Evolutionary conservation across 2,888 invertebrate genomes (phyloP).

Genomic region (Sylvicola cinctus): DNA sequence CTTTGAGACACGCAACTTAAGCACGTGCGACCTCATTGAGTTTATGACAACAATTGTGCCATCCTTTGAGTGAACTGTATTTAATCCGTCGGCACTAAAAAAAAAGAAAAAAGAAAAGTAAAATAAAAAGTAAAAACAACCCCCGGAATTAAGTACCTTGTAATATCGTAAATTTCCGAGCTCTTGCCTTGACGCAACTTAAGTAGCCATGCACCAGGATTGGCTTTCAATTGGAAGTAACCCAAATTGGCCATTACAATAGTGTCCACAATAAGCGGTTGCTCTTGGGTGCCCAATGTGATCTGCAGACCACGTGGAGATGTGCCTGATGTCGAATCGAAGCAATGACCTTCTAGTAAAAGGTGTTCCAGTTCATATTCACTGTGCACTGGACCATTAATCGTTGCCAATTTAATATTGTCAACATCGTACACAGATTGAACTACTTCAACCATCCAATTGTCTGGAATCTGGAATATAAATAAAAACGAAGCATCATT

Average conservation of each 20-base stretch:
- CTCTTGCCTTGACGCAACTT: constrained; percentile 82
- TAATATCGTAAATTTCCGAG: constrained; percentile 84
- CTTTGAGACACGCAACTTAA: constrained; percentile 79
- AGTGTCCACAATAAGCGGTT: constrained; percentile 71
- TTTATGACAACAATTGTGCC: constrained; percentile 20
- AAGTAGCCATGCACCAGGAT: constrained; percentile 89
- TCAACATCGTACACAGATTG: constrained; percentile 89
- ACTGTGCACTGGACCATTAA: constrained; percentile 75
- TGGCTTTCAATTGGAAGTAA: constrained; percentile 95
- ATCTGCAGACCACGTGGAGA: constrained; percentile 97
- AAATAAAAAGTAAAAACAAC: too few species aligned
- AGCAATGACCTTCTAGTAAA: constrained; percentile 85
- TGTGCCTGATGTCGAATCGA: constrained; percentile 73
- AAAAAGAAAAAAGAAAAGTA: background rate
- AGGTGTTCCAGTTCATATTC: constrained; percentile 92
- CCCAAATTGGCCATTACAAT: constrained; percentile 99
- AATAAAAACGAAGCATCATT: background rate
- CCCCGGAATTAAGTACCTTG: constrained; percentile 34
- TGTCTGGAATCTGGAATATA: constrained; percentile 59
- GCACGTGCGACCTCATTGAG: constrained; percentile 55
- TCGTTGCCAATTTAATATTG: constrained; percentile 87
- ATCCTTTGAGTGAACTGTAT: constrained; percentile 26
- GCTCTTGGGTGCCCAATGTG: constrained; percentile 65
- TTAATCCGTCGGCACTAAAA: constrained; percentile 28
- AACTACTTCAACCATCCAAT: constrained; percentile 89